A percentile compares a stretch with the other conserved stretches of the same genome.
Conservation (phyloP, 2,888 invertebrate genomes). For the Limenitis camilla region DNA sequence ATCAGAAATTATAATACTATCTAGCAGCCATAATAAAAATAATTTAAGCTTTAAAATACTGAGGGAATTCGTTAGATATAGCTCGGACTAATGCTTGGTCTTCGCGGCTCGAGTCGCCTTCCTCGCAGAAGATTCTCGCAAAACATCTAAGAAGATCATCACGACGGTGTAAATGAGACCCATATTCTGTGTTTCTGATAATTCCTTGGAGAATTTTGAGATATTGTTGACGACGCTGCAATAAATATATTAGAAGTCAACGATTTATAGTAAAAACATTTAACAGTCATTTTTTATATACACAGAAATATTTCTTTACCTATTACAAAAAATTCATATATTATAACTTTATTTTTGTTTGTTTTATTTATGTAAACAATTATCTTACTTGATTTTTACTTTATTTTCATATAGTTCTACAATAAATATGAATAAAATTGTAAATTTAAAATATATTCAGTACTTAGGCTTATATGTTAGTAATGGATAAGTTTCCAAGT, state of each 20-base stretch:
- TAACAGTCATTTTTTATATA: neutral
- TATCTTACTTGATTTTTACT: too few species aligned
- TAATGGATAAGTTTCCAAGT: too few species aligned
- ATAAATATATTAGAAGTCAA: neutral
- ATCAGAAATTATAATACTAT: neutral
- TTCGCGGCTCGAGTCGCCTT: slow-evolving; percentile 80
- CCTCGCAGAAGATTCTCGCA: slow-evolving; percentile 90
- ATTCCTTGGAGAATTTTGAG: slow-evolving; percentile 86
- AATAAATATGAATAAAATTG: too few species aligned
- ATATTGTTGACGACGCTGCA: slow-evolving; percentile 83
- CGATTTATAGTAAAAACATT: neutral
- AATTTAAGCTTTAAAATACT: slow-evolving; percentile 79
- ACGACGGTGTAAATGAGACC: slow-evolving; percentile 84
- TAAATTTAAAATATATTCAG: too few species aligned
- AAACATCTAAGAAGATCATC: slow-evolving; percentile 90
- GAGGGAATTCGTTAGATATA: slow-evolving; percentile 89
- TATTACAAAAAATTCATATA: neutral
- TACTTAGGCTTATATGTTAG: too few species aligned
- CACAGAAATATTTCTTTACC: neutral
- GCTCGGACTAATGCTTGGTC: slow-evolving; percentile 87
- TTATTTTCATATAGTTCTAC: too few species aligned
- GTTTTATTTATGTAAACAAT: too few species aligned
- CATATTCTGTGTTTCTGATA: slow-evolving; percentile 86
- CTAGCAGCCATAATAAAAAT: neutral
- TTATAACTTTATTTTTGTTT: too few species aligned